These are phyloP conservation scores for Drosophila merina DNA, from an alignment of 2,888 invertebrate species.

Conservation along the genomic window DNA sequence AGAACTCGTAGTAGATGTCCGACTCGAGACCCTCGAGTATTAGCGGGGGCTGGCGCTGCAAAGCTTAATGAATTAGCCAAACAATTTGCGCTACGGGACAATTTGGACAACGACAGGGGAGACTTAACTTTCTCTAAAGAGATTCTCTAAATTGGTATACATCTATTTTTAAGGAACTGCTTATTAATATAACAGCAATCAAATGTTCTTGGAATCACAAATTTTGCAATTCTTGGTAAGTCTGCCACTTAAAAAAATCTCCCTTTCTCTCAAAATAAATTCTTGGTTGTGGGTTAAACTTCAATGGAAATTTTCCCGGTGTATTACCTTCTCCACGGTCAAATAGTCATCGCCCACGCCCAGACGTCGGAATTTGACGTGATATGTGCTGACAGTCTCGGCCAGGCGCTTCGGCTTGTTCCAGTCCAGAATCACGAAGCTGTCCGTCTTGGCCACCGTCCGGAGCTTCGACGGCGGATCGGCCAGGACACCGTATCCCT, in stretches of 20 bases:
- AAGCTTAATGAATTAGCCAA: conserved; percentile 70
- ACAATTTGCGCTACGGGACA: conserved; percentile 7
- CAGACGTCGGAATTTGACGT: conserved; percentile 86
- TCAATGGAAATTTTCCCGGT: neutral
- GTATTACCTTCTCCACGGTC: conserved; percentile 84
- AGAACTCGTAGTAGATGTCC: conserved; percentile 91
- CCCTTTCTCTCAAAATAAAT: neutral
- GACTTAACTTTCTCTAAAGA: no score
- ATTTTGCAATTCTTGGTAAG: no score
- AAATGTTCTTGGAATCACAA: no score
- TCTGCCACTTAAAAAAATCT: no score
- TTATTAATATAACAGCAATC: no score
- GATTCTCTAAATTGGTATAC: no score
- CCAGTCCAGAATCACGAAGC: conserved; percentile 92
- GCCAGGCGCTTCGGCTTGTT: conserved; percentile 88
- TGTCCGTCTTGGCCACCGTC: conserved; percentile 90
- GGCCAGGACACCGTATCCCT: conserved; percentile 93
- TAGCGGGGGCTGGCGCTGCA: conserved; percentile 87
- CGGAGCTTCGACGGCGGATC: conserved; percentile 89
- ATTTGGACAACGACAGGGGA: no score
- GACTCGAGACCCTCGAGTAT: conserved; percentile 90
- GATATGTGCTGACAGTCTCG: conserved; percentile 89
- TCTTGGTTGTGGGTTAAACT: neutral
- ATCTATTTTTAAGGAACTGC: no score
- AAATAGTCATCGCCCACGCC: conserved; percentile 86